These are phyloP conservation scores for Periophthalmus magnuspinnatus DNA, from an alignment of 2,797 vertebrate species.

Conservation along the genomic window DNA sequence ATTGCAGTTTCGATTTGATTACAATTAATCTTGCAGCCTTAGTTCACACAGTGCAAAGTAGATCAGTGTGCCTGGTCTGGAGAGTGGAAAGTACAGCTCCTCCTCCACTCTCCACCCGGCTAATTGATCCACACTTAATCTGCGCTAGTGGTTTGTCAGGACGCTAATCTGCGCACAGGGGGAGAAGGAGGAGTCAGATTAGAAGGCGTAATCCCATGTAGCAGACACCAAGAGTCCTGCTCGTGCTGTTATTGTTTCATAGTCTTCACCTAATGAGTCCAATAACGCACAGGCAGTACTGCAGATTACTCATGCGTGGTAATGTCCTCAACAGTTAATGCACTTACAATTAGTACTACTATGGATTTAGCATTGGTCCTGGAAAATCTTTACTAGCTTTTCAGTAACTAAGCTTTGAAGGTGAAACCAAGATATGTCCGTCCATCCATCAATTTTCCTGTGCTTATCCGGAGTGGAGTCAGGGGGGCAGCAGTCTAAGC, in stretches of 20 bases:
- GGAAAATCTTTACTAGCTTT: neutral
- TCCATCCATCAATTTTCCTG: too few species aligned
- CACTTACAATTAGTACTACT: neutral
- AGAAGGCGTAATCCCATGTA: slow-evolving; percentile 1
- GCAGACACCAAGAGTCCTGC: slow-evolving; percentile 10
- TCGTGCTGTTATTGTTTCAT: slow-evolving; percentile 6
- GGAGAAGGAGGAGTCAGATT: slow-evolving; percentile 30
- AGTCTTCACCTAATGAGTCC: neutral
- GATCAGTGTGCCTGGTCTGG: slow-evolving; percentile 59
- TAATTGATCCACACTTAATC: slow-evolving; percentile 72
- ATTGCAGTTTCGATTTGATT: too few species aligned
- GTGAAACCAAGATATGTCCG: neutral
- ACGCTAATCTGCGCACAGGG: slow-evolving; percentile 53
- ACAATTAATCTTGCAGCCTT: too few species aligned
- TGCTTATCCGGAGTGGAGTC: too few species aligned
- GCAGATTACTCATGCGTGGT: neutral
- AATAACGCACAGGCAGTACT: neutral
- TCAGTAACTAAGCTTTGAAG: neutral
- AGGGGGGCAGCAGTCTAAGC: too few species aligned
- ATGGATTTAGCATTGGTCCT: too few species aligned
- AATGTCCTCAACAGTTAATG: neutral
- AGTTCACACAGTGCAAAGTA: slow-evolving; percentile 33
- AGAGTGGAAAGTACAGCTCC: slow-evolving; percentile 34
- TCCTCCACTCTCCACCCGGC: slow-evolving; percentile 59
- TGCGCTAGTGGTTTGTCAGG: slow-evolving; percentile 52